Base-by-base conservation (phyloP, 2,797 vertebrate genomes). In the Scomberomorus guttatus region DNA sequence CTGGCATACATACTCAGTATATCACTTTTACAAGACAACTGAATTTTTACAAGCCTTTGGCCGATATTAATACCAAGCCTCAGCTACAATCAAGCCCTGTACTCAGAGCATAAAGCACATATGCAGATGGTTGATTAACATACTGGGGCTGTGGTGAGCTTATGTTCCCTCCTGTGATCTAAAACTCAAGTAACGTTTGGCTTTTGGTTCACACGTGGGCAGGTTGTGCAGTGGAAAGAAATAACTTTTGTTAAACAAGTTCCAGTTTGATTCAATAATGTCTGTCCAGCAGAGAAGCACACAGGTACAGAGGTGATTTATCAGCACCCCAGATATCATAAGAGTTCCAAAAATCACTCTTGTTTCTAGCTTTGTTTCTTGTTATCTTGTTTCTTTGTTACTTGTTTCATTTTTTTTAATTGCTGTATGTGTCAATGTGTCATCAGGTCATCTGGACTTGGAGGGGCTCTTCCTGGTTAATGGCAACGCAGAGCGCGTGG, bases 381-480 rank as follows among this genome's bases (percentile, higher is more conserved):
- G n/a, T n/a, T n/a, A n/a, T n/a, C n/a, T n/a, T n/a, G n/a, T n/a
- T n/a, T n/a, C n/a, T n/a, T n/a, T n/a, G n/a, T n/a, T n/a, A n/a
- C n/a, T n/a, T n/a, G n/a, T n/a, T n/a, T n/a, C n/a, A n/a, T n/a
- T n/a, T 32, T 32, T 32, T 32, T 32, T 32, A 6, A 32, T 32
- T 32, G 29, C 4, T 32, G 29, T 32, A 32, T 32, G 7, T 50
- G 5, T 18, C 17, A 7, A 0, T 54, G 20, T 81, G 20, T 89
- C 68, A 2, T 44, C 88, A 98, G 97, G 97, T 88, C 96, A 96
- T 87, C 95, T 99, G 95, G 97, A 98, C 94, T 95, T 98, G 92
- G 97, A 98, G 95, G 97, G 98, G 86, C 96, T 99, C 95, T 99
- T 99, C 93, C 95, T 98, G 93, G 98, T 99, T 85, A 99, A 99